Percentiles rank a stretch among this genome's conserved stretches.
phyloP scores from a whole-genome alignment of 2,888 invertebrate genomes.

The Orthosia incerta region DNA sequence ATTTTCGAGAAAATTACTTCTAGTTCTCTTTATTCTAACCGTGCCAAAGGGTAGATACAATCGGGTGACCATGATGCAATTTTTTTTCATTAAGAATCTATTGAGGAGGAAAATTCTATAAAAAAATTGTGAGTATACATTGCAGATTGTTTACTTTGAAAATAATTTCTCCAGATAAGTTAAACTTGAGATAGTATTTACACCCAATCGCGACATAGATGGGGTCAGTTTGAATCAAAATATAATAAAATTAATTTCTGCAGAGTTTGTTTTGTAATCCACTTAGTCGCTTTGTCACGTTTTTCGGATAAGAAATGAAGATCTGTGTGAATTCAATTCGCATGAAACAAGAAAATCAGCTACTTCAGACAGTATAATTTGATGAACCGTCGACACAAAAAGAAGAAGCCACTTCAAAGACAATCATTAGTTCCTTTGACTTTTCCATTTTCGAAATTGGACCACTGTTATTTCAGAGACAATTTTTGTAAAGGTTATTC shows the following conservation, averaged over 20 bases:
- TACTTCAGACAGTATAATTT: no score
- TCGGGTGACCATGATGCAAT: slow-evolving; percentile 13
- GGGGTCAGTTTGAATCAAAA: slow-evolving; percentile 47
- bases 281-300: slow-evolving; percentile 10
- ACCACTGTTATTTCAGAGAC: no score
- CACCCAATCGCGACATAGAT: background rate
- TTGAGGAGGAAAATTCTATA: background rate
- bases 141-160: slow-evolving; percentile 10
- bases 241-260: slow-evolving; percentile 33
- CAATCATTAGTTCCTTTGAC: no score
- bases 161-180: slow-evolving; percentile 17
- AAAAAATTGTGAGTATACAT: background rate
- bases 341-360: background rate
- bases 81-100: background rate
- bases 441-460: no score
- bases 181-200: slow-evolving; percentile 26
- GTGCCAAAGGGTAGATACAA: background rate
- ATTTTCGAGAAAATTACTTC: background rate
- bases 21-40: background rate
- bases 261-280: slow-evolving; percentile 24
- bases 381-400: no score
- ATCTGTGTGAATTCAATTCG: background rate
- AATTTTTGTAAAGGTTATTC: background rate
- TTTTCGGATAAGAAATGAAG: slow-evolving; percentile 20
- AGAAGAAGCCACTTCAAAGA: no score